Percentiles rank a stretch among this genome's conserved stretches.
Conservation (phyloP, 2,888 invertebrate genomes). For the Eucera pruinosa region DNA sequence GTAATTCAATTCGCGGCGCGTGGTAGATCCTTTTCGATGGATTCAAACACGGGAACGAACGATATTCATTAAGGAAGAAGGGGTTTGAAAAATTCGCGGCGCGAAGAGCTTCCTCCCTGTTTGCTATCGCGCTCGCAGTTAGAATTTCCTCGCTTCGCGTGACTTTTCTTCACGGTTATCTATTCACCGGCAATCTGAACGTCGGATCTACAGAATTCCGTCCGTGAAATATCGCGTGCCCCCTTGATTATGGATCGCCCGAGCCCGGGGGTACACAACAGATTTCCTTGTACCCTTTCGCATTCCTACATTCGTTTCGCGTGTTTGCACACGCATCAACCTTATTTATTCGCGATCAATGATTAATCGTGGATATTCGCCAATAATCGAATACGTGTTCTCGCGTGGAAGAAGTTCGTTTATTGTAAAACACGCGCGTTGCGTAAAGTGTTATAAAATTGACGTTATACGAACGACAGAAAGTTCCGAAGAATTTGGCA, state of each 20-base stretch:
- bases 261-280: conserved; percentile 14
- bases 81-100: conserved; percentile 30
- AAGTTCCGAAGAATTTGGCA: conserved; percentile 23
- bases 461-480: too few relatives aligned
- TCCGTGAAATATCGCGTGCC: conserved; percentile 79
- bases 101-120: conserved; percentile 29
- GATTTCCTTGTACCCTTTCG: conserved; percentile 29
- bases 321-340: too few relatives aligned
- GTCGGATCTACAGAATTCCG: conserved; percentile 74
- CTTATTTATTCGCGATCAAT: too few relatives aligned
- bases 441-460: too few relatives aligned
- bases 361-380: too few relatives aligned
- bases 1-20: conserved; percentile 26
- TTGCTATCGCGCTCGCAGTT: conserved; percentile 20
- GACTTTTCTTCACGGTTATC: conserved; percentile 77
- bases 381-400: too few relatives aligned
- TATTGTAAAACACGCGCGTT: too few relatives aligned
- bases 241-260: conserved; percentile 79
- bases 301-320: neutral
- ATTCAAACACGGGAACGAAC: conserved; percentile 30
- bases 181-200: conserved; percentile 71
- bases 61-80: conserved; percentile 20
- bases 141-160: conserved; percentile 68
- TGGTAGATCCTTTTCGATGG: conserved; percentile 17
- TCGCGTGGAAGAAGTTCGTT: too few relatives aligned